phyloP scores from a whole-genome alignment of 2,113 vertebrate genomes.

The Epinephelus fuscoguttatus region DNA sequence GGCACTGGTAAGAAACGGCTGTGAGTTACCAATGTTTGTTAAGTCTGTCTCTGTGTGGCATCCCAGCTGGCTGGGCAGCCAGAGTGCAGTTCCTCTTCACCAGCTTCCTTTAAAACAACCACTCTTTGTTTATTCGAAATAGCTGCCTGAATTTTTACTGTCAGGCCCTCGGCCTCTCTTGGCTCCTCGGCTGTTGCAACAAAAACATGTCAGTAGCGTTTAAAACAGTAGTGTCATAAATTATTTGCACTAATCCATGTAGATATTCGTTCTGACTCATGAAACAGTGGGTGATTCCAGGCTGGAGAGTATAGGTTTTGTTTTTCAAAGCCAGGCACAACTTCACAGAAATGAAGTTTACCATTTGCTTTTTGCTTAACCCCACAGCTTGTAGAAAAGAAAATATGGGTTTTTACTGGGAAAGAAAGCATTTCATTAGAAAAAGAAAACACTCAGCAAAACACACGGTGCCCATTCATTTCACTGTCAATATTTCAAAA shows the following conservation, averaged over 20 bases:
- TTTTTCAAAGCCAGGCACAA: slow-evolving; percentile 75
- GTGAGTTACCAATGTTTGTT: slow-evolving; percentile 35
- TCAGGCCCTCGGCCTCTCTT: slow-evolving; percentile 33
- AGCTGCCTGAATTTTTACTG: slow-evolving; percentile 44
- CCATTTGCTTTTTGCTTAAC: slow-evolving; percentile 78
- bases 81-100: slow-evolving; percentile 45
- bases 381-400: slow-evolving; percentile 52
- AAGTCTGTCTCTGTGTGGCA: slow-evolving; percentile 51
- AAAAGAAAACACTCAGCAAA: slow-evolving; percentile 22
- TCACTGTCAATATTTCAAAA: slow-evolving; percentile 72
- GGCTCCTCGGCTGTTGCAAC: slow-evolving; percentile 55
- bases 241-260: slow-evolving; percentile 66
- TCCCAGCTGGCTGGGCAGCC: slow-evolving; percentile 43
- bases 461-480: slow-evolving; percentile 63
- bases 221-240: slow-evolving; percentile 64
- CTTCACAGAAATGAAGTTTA: slow-evolving; percentile 68
- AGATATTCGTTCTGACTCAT: slow-evolving; percentile 71
- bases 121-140: slow-evolving; percentile 47
- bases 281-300: slow-evolving; percentile 65
- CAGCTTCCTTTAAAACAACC: slow-evolving; percentile 56
- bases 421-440: slow-evolving; percentile 51
- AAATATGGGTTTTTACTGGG: slow-evolving; percentile 56
- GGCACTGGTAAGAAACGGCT: slow-evolving; percentile 8
- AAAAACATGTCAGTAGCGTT: slow-evolving; percentile 69
- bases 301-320: slow-evolving; percentile 57